phyloP scores from a whole-genome alignment of 1,140 invertebrate genomes.

The Cepaea nemoralis region DNA sequence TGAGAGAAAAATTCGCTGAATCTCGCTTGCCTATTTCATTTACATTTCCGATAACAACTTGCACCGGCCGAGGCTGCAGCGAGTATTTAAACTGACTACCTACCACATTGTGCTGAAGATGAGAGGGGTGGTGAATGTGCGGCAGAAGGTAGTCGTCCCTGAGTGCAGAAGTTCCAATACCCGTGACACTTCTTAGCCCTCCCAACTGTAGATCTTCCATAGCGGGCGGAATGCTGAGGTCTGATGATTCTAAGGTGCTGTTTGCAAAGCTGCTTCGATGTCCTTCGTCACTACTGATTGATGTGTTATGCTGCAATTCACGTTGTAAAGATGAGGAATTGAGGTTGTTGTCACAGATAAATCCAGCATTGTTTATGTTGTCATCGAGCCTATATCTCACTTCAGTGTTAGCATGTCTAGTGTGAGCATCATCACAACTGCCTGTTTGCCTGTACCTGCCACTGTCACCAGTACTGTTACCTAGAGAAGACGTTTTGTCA shows the following conservation, averaged over 20 bases:
- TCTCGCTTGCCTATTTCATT: constrained; percentile 54
- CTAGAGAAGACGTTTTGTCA: not conserved
- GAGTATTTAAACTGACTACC: constrained; percentile 18
- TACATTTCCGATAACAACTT: constrained; percentile 46
- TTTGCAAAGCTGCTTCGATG: constrained; percentile 25
- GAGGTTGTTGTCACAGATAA: not conserved
- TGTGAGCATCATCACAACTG: constrained; percentile 33
- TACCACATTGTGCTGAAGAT: constrained; percentile 17
- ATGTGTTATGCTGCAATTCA: not conserved
- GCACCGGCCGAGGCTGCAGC: constrained; percentile 41
- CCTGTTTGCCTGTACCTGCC: not conserved
- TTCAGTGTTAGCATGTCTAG: not conserved
- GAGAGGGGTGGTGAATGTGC: not conserved
- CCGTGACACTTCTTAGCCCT: not conserved
- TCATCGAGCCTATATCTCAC: constrained; percentile 39
- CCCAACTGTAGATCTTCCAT: constrained; percentile 37
- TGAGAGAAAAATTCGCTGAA: constrained; percentile 63
- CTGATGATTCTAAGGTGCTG: constrained; percentile 37
- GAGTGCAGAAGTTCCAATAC: not conserved
- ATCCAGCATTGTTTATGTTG: not conserved
- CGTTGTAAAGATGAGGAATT: constrained; percentile 5
- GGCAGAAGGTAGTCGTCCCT: not conserved
- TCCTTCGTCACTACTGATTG: constrained; percentile 26
- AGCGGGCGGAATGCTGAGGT: constrained; percentile 35
- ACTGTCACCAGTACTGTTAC: not conserved